Evolutionary conservation across 2,888 invertebrate species (phyloP).

Genomic region (Drosophila pseudotalamancana): DNA sequence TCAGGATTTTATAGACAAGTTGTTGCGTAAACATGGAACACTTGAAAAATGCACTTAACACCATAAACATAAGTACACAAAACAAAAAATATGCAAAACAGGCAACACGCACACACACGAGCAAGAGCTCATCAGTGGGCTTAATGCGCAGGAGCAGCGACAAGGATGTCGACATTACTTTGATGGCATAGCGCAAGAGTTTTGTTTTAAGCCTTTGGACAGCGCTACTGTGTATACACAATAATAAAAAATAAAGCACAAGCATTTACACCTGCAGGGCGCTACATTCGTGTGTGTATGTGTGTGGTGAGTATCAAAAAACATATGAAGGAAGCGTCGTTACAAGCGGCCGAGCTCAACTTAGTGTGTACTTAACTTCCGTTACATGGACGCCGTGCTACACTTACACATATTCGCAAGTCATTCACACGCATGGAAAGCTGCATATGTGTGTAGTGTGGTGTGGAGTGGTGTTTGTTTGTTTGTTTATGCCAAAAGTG

Average conservation of each 20-base stretch:
- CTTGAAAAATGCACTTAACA: constrained; percentile 68
- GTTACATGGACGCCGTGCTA: constrained; percentile 66
- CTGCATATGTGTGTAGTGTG: constrained; percentile 34
- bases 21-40: constrained; percentile 39
- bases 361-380: constrained; percentile 81
- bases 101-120: constrained; percentile 9
- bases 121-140: constrained; percentile 43
- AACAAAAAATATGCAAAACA: constrained; percentile 26
- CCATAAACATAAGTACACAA: constrained; percentile 34
- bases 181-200: constrained; percentile 69
- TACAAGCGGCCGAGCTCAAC: constrained; percentile 79
- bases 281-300: background rate
- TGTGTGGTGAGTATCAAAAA: constrained; percentile 63
- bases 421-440: constrained; percentile 62
- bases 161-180: constrained; percentile 69
- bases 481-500: constrained; percentile 79
- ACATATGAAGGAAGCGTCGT: constrained; percentile 75
- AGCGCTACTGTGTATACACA: constrained; percentile 45
- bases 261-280: constrained; percentile 66
- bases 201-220: constrained; percentile 79
- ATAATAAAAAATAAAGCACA: constrained; percentile 32
- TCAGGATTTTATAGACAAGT: constrained; percentile 1
- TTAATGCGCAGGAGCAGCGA: constrained; percentile 47
- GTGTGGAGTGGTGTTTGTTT: constrained; percentile 58
- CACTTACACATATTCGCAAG: constrained; percentile 29